phyloP scores from a whole-genome alignment of 2,797 vertebrate genomes.

The Alectoris magna region DNA sequence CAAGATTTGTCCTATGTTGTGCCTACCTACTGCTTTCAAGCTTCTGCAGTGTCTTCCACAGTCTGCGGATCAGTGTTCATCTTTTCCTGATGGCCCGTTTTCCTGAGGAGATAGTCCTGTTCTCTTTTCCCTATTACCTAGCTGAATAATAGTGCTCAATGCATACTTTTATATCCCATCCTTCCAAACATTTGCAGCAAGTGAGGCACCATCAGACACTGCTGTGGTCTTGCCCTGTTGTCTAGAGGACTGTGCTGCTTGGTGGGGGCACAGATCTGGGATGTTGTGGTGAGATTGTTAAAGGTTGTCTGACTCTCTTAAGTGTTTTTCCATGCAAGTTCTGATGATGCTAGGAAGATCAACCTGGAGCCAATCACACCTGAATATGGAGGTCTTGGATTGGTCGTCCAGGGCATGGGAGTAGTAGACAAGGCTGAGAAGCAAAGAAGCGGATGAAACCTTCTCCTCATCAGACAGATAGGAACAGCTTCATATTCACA shows the following conservation, averaged over 20 bases:
- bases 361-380: not conserved
- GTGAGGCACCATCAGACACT: not conserved
- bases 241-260: not conserved
- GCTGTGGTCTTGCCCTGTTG: not conserved
- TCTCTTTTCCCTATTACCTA: not conserved
- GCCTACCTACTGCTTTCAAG: not conserved
- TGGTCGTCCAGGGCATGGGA: no score
- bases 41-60: no score
- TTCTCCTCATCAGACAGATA: not conserved
- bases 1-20: not conserved
- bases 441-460: not conserved
- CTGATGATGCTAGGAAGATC: not conserved
- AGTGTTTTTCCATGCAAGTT: not conserved
- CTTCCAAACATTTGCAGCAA: not conserved
- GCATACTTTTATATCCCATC: not conserved
- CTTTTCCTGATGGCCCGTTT: not conserved
- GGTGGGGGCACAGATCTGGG: not conserved
- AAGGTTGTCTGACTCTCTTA: not conserved
- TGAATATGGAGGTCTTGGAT: not conserved
- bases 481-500: not conserved
- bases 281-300: not conserved
- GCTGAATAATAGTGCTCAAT: not conserved
- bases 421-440: not conserved
- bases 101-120: not conserved
- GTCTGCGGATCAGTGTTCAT: not conserved